Evolutionary conservation across 2,113 vertebrate genomes (phyloP), one percentile per base, ranked within the genome.

Genomic region (Orycteropus afer): DNA sequence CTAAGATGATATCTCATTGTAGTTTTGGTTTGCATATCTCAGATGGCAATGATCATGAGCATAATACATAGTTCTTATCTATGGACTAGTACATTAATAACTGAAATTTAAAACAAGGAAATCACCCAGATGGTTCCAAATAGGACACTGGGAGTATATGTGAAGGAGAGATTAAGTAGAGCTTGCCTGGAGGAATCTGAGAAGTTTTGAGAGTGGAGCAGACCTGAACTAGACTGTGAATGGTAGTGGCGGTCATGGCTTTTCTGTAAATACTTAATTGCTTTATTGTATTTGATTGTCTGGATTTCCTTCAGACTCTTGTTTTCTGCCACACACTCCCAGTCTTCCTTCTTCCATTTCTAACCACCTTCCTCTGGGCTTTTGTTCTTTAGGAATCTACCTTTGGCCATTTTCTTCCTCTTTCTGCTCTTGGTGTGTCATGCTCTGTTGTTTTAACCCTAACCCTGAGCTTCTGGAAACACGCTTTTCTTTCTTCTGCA

Each of bases 361-460:
- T 89, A 85, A 65, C 87, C 37, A 37, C 51, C 34, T 84, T 84
- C 95, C 40, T n/a, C 45, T 55, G 55, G 55, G 65, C 63, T 95
- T 85, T 51, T 71, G 84, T 84, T 85, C 61, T 61, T 87, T 67
- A 82, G 74, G 49, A 65, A 25, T 91, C 45, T 91, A 23, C 51
- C 59, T 86, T 91, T 95, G 79, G 40, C 32, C 13, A 69, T 86
- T 55, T 91, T 76, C 40, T 27, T 71, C 63, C 42, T 94, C 42
- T 90, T 94, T 94, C 40, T 95, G 47, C 20, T 34, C 42, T 84
- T 89, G n/a, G 8, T 25, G 12, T 37, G 12, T 85, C 67, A 12
- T 87, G 47, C 81, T 78, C 87, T 86, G 65, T 90, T 96, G 67
- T 90, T 92, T 84, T 96, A 93, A 90, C 76, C 14, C 25, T 93